Evolutionary conservation across 2,797 vertebrate genomes (phyloP).

Genomic region (Crypturellus tataupa): DNA sequence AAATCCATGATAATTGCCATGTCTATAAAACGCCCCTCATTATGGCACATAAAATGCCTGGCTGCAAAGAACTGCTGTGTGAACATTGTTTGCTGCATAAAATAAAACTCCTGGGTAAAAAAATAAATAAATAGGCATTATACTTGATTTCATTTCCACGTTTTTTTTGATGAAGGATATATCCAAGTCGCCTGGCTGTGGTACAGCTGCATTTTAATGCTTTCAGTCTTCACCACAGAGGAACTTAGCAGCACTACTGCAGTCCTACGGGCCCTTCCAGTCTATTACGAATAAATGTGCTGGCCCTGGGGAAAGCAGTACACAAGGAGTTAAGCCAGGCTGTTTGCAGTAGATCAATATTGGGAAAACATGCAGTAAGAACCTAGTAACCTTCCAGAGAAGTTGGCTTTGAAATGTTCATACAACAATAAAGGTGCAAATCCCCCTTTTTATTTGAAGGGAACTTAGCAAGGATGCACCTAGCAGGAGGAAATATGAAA

Average conservation of each 20-base stretch:
- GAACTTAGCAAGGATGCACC: slow-evolving; percentile 26
- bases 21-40: slow-evolving; percentile 77
- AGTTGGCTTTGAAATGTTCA: slow-evolving; percentile 63
- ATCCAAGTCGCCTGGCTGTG: slow-evolving; percentile 45
- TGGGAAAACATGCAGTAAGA: background rate
- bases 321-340: slow-evolving; percentile 7
- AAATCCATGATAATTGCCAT: slow-evolving; percentile 79
- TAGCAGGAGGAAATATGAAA: slow-evolving; percentile 59
- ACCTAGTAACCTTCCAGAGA: slow-evolving; percentile 48
- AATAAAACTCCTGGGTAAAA: slow-evolving; percentile 72
- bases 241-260: background rate
- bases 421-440: slow-evolving; percentile 22
- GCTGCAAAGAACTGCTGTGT: slow-evolving; percentile 74
- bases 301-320: background rate
- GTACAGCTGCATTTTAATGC: slow-evolving; percentile 19
- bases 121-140: slow-evolving; percentile 56
- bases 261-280: background rate
- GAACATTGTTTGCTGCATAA: slow-evolving; percentile 70
- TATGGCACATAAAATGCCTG: slow-evolving; percentile 75
- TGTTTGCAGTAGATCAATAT: background rate
- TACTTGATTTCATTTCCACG: slow-evolving; percentile 20
- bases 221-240: background rate
- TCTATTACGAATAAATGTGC: background rate
- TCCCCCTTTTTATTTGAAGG: slow-evolving; percentile 35
- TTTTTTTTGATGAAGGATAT: slow-evolving; percentile 36